A percentile compares a stretch with the other conserved stretches of the same genome.
These are phyloP conservation scores for Halyomorpha halys DNA, from an alignment of 1,140 invertebrate species.

Conservation along the genomic window DNA sequence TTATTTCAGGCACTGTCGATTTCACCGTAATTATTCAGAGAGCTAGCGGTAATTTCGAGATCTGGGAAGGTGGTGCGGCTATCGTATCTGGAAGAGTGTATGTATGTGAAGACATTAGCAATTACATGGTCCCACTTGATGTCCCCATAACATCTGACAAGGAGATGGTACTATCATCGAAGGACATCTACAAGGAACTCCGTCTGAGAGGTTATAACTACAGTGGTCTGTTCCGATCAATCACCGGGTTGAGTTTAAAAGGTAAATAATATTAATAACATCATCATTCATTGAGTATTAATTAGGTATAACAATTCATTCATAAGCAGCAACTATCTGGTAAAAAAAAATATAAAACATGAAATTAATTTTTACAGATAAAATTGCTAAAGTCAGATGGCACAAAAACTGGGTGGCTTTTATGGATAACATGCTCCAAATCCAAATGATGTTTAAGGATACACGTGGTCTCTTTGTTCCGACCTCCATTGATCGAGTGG, in stretches of 20 bases:
- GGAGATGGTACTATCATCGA: neutral
- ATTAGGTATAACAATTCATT: too few species aligned
- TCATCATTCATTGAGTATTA: too few species aligned
- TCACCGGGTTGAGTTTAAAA: constrained; percentile 42
- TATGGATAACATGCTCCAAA: constrained; percentile 86
- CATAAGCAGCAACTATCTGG: too few species aligned
- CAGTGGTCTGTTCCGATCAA: constrained; percentile 59
- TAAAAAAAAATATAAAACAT: too few species aligned
- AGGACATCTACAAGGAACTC: constrained; percentile 86
- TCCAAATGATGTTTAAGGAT: constrained; percentile 66
- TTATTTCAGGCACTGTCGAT: constrained; percentile 44
- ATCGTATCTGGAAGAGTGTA: constrained; percentile 67
- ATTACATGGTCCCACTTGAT: constrained; percentile 37
- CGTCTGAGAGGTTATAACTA: constrained; percentile 86
- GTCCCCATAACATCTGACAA: constrained; percentile 30
- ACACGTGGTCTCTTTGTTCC: constrained; percentile 68
- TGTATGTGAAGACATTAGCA: constrained; percentile 39
- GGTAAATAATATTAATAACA: constrained; percentile 29
- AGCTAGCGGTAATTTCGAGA: constrained; percentile 72
- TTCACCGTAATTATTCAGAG: constrained; percentile 74
- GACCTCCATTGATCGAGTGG: constrained; percentile 67
- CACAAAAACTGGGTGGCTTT: constrained; percentile 82
- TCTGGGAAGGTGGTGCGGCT: constrained; percentile 63
- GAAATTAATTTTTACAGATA: neutral
- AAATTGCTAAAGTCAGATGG: constrained; percentile 45